phyloP scores from a whole-genome alignment of 1,140 invertebrate genomes.

The Liolophura sinensis region DNA sequence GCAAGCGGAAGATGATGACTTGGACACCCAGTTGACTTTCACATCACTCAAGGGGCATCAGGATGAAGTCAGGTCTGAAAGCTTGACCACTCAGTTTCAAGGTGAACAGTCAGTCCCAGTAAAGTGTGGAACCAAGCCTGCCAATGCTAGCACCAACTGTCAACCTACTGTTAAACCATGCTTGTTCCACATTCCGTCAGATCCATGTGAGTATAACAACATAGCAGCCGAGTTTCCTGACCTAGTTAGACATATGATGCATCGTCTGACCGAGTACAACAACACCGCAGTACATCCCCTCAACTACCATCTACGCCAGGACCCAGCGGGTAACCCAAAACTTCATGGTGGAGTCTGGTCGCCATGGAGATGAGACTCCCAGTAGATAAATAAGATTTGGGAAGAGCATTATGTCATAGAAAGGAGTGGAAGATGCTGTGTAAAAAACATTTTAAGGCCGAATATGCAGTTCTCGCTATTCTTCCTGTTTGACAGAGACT shows the following conservation, averaged over 20 bases:
- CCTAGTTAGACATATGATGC: conserved; percentile 32
- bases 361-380: no score
- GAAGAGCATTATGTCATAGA: no score
- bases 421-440: no score
- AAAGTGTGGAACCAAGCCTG: conserved; percentile 40
- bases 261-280: conserved; percentile 31
- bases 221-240: conserved; percentile 65
- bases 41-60: no score
- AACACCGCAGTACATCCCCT: conserved; percentile 30
- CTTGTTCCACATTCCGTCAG: conserved; percentile 75
- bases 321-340: conserved; percentile 35
- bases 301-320: conserved; percentile 21
- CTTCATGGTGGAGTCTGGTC: conserved; percentile 41
- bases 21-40: no score
- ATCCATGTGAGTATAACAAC: conserved; percentile 85
- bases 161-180: conserved; percentile 70
- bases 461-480: no score
- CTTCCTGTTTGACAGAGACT: no score
- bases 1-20: no score
- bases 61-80: no score
- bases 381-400: no score
- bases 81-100: no score
- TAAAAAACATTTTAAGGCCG: no score
- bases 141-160: conserved; percentile 60
- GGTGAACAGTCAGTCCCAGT: conserved; percentile 22